Evolutionary conservation across 1,140 invertebrate species (phyloP), one percentile per base, ranked within the genome.

Genomic region (Geopemphigus sp.): DNA sequence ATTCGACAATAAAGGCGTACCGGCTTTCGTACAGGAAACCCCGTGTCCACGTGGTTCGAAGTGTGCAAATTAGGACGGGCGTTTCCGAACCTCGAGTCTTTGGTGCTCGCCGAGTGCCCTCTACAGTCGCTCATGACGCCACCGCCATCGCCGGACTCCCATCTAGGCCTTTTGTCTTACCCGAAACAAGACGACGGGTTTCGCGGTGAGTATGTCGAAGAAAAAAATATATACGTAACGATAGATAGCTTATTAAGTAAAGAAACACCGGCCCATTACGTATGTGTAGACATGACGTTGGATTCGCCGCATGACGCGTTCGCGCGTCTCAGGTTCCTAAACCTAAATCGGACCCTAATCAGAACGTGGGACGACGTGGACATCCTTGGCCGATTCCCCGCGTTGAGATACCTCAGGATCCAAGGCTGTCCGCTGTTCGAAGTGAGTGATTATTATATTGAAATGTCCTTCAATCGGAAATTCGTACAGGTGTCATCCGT

Each of bases 361-460:
- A 88, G 90, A 17, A 91, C 91, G 15, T 97, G 95, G 95, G 90
- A 93, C 83, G 94, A 96, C 83, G 91, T 97, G 70, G 94, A 96
- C 83, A 88, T 90, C 82, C 87, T 98, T 54, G 90, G 92, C 24
- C 89, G 89, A 81, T 95, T 96, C 86, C 93, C 93, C 0, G 88
- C 89, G 19, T 86, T 97, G n/a, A 90, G 90, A 82, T 94, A 94
- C 86, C 87, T 97, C 47, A 87, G 94, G 82, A 90, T 96, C 81
- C 92, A 92, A 57, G 85, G 85, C 15, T 85, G 88, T 61, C 86
- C 88, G 24, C 84, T 89, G 61, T 84, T 89, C 80, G 86, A 88
- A 88, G 92, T 92, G 85, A 87, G 85, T 84, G 57, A 29, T 76
- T n/a, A 6, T 24, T 57, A 29, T 5, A n/a, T n/a, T n/a, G n/a